Base-by-base conservation (phyloP, 2,888 invertebrate genomes). In the Dryadula phaetusa region DNA sequence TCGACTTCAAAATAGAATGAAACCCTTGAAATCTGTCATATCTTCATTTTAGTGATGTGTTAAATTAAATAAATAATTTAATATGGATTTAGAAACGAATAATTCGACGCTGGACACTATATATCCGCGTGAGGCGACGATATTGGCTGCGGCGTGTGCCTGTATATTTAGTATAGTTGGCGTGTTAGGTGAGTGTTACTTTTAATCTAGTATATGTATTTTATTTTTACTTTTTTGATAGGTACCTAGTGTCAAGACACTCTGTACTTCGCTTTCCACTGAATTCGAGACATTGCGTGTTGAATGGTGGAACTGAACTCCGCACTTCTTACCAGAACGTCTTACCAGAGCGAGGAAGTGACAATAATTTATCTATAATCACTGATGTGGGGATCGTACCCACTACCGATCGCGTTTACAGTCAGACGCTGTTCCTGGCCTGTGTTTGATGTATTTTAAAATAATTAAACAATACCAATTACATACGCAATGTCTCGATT, bases 91-190 rank as follows among this genome's bases (percentile, higher is more conserved):
- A 18, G 70, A 72, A 40, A 74, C 72, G 61, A 70, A 73, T 28
- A 79, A 80, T 69, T 72, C 78, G 37, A 78, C 81, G 32, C 81
- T 89, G 72, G 76, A 82, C 70, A 75, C 82, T 54, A 77, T 81
- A 72, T 97, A 96, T 83, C 96, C 97, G 20, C 93, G 95, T 74
- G 94, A 94, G 73, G 95, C 96, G 54, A 96, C 97, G 37, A 93
- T 97, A 76, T 92, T 96, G 79, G 97, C 97, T 18, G 96, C 97
- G 32, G 93, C 94, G 66, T 96, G 96, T 83, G 97, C 97, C 42
- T 95, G 96, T 76, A 82, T 96, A 64, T 97, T 97, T 89, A 95
- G 96, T 80, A 86, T 96, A 65, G 92, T 97, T 52, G 97, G 97
- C 70, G 94, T 97, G 69, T 89, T 96, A 69, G 97, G 97, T 97